Evolutionary conservation across 1,140 invertebrate genomes (phyloP), one percentile per base, ranked within the genome.

Genomic region (Hestina assimilis): DNA sequence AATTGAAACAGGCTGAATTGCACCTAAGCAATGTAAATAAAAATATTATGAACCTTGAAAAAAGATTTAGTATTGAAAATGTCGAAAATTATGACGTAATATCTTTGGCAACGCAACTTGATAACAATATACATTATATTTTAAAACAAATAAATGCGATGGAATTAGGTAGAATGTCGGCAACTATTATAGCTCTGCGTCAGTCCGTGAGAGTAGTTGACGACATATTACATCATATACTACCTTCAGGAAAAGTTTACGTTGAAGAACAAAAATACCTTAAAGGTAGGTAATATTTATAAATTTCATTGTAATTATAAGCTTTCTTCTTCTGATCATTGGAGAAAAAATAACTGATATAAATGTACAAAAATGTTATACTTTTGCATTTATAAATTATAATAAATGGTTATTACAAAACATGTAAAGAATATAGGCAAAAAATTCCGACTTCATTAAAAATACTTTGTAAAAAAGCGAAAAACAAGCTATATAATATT

Each of bases 341-440:
- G 73, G 45, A 69, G 76, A 17, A 63, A 71, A 33, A 67, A 73
- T 35, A 56, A 78, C n/a, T 23, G 59, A 74, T 12, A n/a, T n/a
- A n/a, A n/a, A n/a, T n/a, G n/a, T n/a, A n/a, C n/a, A n/a, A n/a
- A n/a, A n/a, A n/a, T n/a, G n/a, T n/a, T n/a, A n/a, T n/a, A n/a
- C n/a, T n/a, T n/a, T n/a, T n/a, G n/a, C n/a, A n/a, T n/a, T n/a
- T n/a, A n/a, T n/a, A n/a, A n/a, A n/a, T n/a, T n/a, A n/a, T n/a
- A n/a, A n/a, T n/a, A n/a, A n/a, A n/a, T n/a, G n/a, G n/a, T n/a
- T n/a, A n/a, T n/a, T n/a, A n/a, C n/a, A n/a, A n/a, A n/a, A n/a
- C n/a, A n/a, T n/a, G n/a, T n/a, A n/a, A n/a, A n/a, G n/a, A n/a
- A n/a, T n/a, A n/a, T n/a, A n/a, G n/a, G n/a, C n/a, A n/a, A n/a